Evolutionary conservation across 2,797 vertebrate genomes (phyloP).

Genomic region (Hylomyscus alleni): DNA sequence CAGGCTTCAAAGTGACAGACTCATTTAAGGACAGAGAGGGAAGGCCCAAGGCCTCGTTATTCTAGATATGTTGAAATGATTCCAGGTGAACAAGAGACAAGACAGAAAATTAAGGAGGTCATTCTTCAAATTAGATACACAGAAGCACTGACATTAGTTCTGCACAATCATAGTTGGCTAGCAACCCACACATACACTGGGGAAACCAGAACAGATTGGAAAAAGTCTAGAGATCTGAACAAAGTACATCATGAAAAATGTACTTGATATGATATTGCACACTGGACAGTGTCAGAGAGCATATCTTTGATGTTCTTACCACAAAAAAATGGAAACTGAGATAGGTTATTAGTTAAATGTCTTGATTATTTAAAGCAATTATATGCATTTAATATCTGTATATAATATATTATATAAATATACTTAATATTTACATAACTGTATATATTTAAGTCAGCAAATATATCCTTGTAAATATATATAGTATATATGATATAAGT

Average conservation of each 20-base stretch:
- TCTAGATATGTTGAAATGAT: conserved; percentile 49
- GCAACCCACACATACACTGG: not conserved
- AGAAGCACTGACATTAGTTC: not conserved
- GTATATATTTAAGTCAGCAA: not conserved
- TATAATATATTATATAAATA: not conserved
- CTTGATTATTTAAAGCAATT: not conserved
- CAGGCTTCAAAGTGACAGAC: conserved; percentile 52
- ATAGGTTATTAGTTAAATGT: not conserved
- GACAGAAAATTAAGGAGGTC: conserved; percentile 44
- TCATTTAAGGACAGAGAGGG: conserved; percentile 40
- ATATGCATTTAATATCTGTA: not conserved
- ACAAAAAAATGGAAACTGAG: not conserved
- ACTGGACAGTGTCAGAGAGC: not conserved
- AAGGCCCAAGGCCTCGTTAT: conserved; percentile 13
- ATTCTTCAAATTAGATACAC: conserved; percentile 5
- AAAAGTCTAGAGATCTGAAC: not conserved
- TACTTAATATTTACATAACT: not conserved
- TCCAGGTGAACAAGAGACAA: conserved; percentile 36
- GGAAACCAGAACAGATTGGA: not conserved
- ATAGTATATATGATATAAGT: not conserved
- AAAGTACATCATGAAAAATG: not conserved
- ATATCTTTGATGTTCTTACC: not conserved
- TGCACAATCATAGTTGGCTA: not conserved
- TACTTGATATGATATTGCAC: not conserved
- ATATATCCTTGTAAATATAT: not conserved